phyloP scores from a whole-genome alignment of 2,888 invertebrate species.

The Campopleginae sp. region DNA sequence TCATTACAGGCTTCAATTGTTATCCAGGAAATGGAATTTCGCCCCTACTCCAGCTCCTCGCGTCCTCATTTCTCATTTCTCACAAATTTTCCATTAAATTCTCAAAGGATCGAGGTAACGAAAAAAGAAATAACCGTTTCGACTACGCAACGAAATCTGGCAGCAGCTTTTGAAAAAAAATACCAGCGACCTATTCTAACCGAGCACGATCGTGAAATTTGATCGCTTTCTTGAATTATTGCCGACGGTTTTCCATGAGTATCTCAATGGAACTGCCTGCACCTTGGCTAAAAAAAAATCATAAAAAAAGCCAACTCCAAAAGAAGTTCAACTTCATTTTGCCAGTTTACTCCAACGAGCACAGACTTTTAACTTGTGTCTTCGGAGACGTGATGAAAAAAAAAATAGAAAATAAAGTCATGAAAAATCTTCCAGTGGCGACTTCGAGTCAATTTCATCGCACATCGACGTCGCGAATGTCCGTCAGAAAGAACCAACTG shows the following conservation, averaged over 20 bases:
- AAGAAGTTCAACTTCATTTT: conserved; percentile 11
- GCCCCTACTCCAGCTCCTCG: background rate
- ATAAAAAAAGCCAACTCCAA: background rate
- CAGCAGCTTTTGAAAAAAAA: conserved; percentile 18
- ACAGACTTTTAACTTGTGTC: background rate
- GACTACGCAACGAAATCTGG: conserved; percentile 21
- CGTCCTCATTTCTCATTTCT: no score
- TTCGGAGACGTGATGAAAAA: conserved; percentile 1
- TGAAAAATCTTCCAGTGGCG: background rate
- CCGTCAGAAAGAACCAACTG: conserved; percentile 20
- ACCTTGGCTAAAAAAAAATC: conserved; percentile 20
- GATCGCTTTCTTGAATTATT: background rate
- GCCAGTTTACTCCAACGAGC: background rate
- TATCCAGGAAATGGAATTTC: conserved; percentile 83
- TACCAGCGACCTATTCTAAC: conserved; percentile 7
- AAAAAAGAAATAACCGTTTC: conserved; percentile 2
- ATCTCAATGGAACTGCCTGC: background rate
- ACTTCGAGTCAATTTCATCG: conserved; percentile 1
- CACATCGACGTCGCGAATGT: conserved; percentile 12
- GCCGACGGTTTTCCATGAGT: conserved; percentile 10
- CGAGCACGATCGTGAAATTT: background rate
- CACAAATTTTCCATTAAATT: background rate
- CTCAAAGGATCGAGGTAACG: background rate
- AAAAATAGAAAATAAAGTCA: conserved; percentile 1
- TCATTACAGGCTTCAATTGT: conserved; percentile 77